Percentiles rank a stretch among this genome's conserved stretches.
Evolutionary conservation across 2,797 vertebrate genomes (phyloP).

Genomic region (Labroides dimidiatus): DNA sequence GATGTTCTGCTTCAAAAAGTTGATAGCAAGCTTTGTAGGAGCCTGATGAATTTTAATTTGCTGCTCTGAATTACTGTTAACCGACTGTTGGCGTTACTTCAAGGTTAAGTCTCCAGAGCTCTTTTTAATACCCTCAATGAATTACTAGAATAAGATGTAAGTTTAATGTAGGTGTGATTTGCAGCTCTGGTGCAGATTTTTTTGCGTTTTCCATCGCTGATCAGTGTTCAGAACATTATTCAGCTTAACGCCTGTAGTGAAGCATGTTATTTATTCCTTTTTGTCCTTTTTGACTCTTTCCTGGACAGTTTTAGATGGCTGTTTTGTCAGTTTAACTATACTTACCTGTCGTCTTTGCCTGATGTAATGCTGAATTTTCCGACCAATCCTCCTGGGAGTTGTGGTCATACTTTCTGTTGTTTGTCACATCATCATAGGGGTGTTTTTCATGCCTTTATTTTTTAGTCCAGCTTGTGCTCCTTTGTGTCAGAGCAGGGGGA

Average conservation of each 20-base stretch:
- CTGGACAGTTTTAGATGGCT: slow-evolving; percentile 4
- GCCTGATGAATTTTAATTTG: background rate
- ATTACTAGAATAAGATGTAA: background rate
- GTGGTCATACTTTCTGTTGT: slow-evolving; percentile 19
- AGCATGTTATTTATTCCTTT: background rate
- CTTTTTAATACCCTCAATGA: background rate
- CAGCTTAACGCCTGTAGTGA: background rate
- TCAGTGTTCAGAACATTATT: background rate
- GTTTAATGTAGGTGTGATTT: background rate
- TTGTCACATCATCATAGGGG: slow-evolving; percentile 24
- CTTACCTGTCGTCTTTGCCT: background rate
- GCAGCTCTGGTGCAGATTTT: too few relatives aligned
- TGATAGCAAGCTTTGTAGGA: background rate
- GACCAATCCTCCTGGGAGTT: slow-evolving; percentile 1
- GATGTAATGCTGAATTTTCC: background rate
- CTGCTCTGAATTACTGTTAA: background rate
- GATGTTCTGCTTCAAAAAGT: background rate
- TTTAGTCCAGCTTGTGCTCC: background rate
- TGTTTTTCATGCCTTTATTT: background rate
- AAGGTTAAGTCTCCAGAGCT: too few relatives aligned
- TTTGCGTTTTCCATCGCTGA: background rate
- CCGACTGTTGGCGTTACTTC: too few relatives aligned
- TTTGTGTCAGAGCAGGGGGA: slow-evolving; percentile 6
- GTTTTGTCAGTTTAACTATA: slow-evolving; percentile 30
- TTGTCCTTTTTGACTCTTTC: background rate